Conservation (phyloP, 2,113 vertebrate genomes). For the Tragelaphus scriptus region DNA sequence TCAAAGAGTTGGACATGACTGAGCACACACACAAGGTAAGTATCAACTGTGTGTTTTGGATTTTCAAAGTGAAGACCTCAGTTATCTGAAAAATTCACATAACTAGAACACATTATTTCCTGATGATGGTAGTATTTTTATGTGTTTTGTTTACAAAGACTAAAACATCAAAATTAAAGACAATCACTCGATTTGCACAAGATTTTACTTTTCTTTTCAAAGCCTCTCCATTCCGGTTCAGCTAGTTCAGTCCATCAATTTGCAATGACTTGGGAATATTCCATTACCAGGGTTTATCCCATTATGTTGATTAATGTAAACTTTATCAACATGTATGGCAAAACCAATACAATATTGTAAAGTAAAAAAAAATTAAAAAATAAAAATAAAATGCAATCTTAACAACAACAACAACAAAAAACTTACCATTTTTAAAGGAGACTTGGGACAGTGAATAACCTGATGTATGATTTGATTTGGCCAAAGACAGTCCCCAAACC, state of each 20-base stretch:
- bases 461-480: neutral
- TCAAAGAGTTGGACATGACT: neutral
- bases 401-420: neutral
- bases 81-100: neutral
- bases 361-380: too few species aligned
- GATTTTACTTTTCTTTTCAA: conserved; percentile 19
- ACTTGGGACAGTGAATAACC: neutral
- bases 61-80: conserved; percentile 14
- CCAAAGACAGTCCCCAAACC: neutral
- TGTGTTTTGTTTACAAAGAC: neutral
- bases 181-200: neutral
- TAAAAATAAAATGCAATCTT: too few species aligned
- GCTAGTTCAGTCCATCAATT: neutral
- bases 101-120: neutral
- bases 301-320: neutral
- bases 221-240: neutral
- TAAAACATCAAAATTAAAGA: neutral
- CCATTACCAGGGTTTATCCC: neutral
- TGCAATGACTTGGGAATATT: neutral
- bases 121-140: neutral
- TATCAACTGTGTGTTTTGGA: neutral
- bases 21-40: neutral
- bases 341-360: too few species aligned
- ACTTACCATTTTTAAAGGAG: neutral
- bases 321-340: too few species aligned